phyloP scores from a whole-genome alignment of 2,113 vertebrate genomes.

The Antennarius striatus region DNA sequence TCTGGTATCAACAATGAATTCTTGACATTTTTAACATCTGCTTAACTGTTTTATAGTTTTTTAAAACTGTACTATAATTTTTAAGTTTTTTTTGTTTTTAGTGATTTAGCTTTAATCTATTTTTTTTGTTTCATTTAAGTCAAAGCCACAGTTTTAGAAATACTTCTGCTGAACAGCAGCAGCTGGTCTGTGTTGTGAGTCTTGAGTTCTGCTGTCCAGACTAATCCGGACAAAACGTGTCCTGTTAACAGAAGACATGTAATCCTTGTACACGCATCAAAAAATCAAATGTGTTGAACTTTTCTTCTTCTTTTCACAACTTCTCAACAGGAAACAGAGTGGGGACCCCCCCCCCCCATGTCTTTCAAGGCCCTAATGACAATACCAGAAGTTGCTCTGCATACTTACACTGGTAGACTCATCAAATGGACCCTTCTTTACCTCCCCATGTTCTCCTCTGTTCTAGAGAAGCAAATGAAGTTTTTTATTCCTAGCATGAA shows the following conservation, averaged over 20 bases:
- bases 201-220: not conserved
- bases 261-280: not conserved
- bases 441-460: conserved; percentile 21
- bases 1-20: too few relatives aligned
- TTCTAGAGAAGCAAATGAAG: conserved; percentile 2
- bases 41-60: too few relatives aligned
- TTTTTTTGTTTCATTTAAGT: too few relatives aligned
- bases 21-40: too few relatives aligned
- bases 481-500: too few relatives aligned
- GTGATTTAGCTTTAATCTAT: too few relatives aligned
- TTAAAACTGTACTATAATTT: too few relatives aligned
- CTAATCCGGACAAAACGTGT: conserved; percentile 6
- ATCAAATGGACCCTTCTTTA: conserved; percentile 55
- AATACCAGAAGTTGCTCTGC: conserved; percentile 74
- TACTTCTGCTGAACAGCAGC: too few relatives aligned
- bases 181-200: not conserved
- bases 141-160: too few relatives aligned
- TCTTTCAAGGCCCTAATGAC: conserved; percentile 72
- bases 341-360: conserved; percentile 31
- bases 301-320: not conserved
- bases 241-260: not conserved
- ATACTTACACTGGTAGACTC: conserved; percentile 76
- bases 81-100: too few relatives aligned
- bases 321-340: conserved; percentile 43
- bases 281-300: conserved; percentile 22